A percentile compares a stretch with the other conserved stretches of the same genome.
Evolutionary conservation across 2,888 invertebrate species (phyloP).

Genomic region (Argynnis bischoffii): DNA sequence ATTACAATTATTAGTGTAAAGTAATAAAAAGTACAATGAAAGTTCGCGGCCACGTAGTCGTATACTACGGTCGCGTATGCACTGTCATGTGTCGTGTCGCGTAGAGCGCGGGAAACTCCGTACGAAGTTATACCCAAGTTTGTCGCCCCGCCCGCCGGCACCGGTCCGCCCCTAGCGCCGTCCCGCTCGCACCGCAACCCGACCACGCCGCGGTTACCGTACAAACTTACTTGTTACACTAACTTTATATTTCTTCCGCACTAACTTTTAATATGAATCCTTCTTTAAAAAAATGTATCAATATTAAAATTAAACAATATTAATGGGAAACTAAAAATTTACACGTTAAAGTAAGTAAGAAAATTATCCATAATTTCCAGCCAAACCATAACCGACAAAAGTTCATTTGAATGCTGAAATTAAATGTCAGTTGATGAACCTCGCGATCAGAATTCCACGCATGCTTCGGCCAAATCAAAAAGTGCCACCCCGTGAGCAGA

Average conservation of each 20-base stretch:
- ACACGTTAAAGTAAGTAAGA: neutral
- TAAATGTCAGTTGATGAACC: constrained; percentile 52
- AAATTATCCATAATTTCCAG: neutral
- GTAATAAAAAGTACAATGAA: neutral
- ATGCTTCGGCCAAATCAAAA: constrained; percentile 63
- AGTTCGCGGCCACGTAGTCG: neutral
- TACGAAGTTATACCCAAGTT: constrained; percentile 62
- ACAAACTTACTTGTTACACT: constrained; percentile 34
- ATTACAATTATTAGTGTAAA: neutral
- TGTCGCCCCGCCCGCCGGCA: constrained; percentile 57
- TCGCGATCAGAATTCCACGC: constrained; percentile 60
- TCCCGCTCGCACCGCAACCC: constrained; percentile 57
- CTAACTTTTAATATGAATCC: neutral
- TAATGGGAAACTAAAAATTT: neutral
- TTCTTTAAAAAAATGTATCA: neutral
- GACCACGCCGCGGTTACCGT: constrained; percentile 49
- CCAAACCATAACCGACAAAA: neutral
- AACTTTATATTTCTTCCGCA: constrained; percentile 41
- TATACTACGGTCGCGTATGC: neutral
- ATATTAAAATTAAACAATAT: neutral
- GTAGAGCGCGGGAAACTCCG: constrained; percentile 58
- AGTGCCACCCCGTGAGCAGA: constrained; percentile 65
- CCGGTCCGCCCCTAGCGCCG: constrained; percentile 52
- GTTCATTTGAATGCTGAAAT: constrained; percentile 20
- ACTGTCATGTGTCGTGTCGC: neutral